Evolutionary conservation across 1,140 invertebrate species (phyloP).

Genomic region (Drosophila athabasca): DNA sequence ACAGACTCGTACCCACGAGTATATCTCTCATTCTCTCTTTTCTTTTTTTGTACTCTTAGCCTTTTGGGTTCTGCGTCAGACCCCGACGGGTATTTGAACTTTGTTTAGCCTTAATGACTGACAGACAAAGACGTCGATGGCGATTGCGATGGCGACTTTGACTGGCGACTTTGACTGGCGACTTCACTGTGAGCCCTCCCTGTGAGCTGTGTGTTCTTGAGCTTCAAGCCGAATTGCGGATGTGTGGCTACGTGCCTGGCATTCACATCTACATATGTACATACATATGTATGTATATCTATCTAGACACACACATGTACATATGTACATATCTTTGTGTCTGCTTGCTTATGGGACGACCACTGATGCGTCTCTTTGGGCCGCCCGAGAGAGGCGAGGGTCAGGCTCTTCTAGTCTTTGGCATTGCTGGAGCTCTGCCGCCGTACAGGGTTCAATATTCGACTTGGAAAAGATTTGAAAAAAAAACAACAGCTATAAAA

Average conservation of each 20-base stretch:
- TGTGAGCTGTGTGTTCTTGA: conserved; percentile 61
- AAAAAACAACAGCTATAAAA: no score
- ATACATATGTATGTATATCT: no score
- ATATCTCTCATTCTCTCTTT: conserved; percentile 4
- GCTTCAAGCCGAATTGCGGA: conserved; percentile 63
- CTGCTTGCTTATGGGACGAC: no score
- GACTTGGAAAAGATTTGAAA: no score
- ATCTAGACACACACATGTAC: conserved; percentile 22
- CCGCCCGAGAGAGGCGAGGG: no score
- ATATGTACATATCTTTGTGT: no score
- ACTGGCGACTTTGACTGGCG: conserved; percentile 44
- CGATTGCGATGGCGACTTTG: conserved; percentile 36
- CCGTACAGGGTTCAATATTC: no score
- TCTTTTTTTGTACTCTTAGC: conserved; percentile 12
- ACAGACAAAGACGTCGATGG: conserved; percentile 33
- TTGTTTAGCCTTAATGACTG: conserved; percentile 60
- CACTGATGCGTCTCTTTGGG: no score
- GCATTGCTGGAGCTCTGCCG: no score
- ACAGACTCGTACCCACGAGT: neutral
- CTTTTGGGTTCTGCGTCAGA: conserved; percentile 38
- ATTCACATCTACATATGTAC: conserved; percentile 49
- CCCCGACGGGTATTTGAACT: conserved; percentile 52
- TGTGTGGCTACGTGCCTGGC: conserved; percentile 62
- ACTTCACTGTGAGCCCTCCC: conserved; percentile 1
- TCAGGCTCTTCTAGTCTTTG: no score